phyloP scores from a whole-genome alignment of 2,797 vertebrate genomes.

The Coregonus ussuriensis region DNA sequence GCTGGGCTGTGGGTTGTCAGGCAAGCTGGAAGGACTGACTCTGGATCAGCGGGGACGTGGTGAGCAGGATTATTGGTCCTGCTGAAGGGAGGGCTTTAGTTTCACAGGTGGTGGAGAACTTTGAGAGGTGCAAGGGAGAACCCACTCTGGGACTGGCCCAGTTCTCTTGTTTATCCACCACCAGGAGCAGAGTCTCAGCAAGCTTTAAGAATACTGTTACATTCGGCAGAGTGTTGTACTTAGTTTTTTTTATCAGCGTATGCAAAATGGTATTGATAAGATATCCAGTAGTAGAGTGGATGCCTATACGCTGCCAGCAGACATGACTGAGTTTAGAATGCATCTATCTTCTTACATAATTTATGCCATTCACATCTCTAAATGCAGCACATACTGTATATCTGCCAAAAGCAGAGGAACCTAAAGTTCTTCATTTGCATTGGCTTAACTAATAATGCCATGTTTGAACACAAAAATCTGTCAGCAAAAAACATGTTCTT shows the following conservation, averaged over 20 bases:
- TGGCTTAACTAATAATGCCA: background rate
- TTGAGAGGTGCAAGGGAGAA: slow-evolving; percentile 21
- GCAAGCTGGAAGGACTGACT: too few relatives aligned
- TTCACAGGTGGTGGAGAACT: slow-evolving; percentile 17
- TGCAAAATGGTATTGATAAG: background rate
- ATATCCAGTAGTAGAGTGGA: background rate
- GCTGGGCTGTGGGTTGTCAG: background rate
- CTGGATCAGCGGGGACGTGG: too few relatives aligned
- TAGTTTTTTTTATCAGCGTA: background rate
- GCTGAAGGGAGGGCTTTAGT: slow-evolving; percentile 15
- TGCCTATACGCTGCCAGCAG: background rate
- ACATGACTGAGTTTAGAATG: background rate
- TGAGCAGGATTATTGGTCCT: slow-evolving; percentile 5
- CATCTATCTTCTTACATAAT: background rate
- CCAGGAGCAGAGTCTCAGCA: background rate
- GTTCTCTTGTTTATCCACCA: background rate
- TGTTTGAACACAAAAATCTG: background rate
- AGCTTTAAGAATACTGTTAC: background rate
- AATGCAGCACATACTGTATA: too few relatives aligned
- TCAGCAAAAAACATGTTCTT: background rate
- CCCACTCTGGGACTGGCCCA: slow-evolving; percentile 24
- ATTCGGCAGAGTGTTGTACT: background rate
- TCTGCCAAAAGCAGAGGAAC: too few relatives aligned
- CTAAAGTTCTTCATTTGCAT: too few relatives aligned
- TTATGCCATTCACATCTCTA: background rate